Evolutionary conservation across 2,888 invertebrate genomes (phyloP).

Genomic region (Clostera curtula): DNA sequence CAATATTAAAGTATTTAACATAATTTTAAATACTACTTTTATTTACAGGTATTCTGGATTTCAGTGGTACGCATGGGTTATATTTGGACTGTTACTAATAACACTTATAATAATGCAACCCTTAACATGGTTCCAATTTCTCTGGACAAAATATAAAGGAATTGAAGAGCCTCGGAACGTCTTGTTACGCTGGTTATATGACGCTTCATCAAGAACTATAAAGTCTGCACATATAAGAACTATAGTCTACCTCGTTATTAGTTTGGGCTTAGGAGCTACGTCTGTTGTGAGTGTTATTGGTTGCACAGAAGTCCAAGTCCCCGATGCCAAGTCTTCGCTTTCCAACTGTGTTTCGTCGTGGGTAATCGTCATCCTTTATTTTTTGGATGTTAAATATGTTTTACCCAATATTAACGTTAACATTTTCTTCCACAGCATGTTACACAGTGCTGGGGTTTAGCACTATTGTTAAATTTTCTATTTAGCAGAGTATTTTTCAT

Average conservation of each 20-base stretch:
- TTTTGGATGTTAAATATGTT: conserved; percentile 1
- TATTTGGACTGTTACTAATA: conserved; percentile 34
- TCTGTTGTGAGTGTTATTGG: conserved; percentile 79
- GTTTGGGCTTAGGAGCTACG: conserved; percentile 76
- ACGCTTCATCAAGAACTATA: conserved; percentile 76
- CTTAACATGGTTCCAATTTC: conserved; percentile 84
- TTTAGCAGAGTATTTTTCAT: conserved; percentile 90
- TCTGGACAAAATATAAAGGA: conserved; percentile 74
- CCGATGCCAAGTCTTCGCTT: conserved; percentile 33
- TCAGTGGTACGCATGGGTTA: conserved; percentile 44
- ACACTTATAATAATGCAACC: conserved; percentile 74
- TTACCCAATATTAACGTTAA: conserved; percentile 1
- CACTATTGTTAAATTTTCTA: conserved; percentile 82
- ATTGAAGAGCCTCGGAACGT: conserved; percentile 72
- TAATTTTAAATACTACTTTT: no score
- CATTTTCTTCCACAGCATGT: conserved; percentile 77
- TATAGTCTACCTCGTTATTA: conserved; percentile 79
- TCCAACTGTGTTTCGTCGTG: conserved; percentile 69
- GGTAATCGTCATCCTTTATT: conserved; percentile 48
- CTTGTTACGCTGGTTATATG: conserved; percentile 73
- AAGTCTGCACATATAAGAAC: conserved; percentile 78
- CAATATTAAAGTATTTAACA: background rate
- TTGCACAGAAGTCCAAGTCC: conserved; percentile 41
- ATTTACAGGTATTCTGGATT: conserved; percentile 40
- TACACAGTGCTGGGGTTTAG: conserved; percentile 80